phyloP scores from a whole-genome alignment of 2,113 vertebrate species.

The Xenotilapia longispinis region DNA sequence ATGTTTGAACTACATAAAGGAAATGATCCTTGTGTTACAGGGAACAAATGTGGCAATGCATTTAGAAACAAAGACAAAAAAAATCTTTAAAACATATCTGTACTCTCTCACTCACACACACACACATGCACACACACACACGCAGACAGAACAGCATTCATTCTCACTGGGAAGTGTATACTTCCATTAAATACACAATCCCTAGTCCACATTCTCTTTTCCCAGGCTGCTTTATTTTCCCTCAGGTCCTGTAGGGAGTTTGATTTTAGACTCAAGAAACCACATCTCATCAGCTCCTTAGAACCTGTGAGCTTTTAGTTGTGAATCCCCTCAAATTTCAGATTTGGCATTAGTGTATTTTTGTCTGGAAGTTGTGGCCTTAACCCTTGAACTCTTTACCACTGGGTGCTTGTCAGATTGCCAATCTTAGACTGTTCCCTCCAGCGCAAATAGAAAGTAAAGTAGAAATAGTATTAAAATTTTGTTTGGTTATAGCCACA shows the following conservation, averaged over 20 bases:
- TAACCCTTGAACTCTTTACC: constrained; percentile 6
- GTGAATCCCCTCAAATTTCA: background rate
- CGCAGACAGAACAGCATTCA: background rate
- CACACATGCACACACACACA: background rate
- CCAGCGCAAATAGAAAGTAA: background rate
- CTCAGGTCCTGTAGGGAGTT: constrained; percentile 35
- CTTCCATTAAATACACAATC: background rate
- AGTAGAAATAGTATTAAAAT: background rate
- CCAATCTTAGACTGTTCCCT: background rate
- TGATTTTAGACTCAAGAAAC: constrained; percentile 36
- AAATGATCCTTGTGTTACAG: background rate
- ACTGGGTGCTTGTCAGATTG: background rate
- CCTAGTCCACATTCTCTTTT: constrained; percentile 20
- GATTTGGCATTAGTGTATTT: constrained; percentile 9
- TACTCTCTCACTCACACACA: background rate
- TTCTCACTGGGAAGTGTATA: background rate
- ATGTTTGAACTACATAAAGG: background rate
- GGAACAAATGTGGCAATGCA: background rate
- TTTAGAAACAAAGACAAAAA: background rate
- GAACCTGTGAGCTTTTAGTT: background rate
- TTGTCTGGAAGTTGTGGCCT: constrained; percentile 12
- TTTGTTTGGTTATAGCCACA: background rate
- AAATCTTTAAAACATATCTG: background rate
- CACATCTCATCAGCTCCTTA: constrained; percentile 49
- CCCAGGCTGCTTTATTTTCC: constrained; percentile 52